These are phyloP conservation scores for Melanotaenia trifasciata DNA, from an alignment of 2,797 vertebrate species.

Conservation along the genomic window DNA sequence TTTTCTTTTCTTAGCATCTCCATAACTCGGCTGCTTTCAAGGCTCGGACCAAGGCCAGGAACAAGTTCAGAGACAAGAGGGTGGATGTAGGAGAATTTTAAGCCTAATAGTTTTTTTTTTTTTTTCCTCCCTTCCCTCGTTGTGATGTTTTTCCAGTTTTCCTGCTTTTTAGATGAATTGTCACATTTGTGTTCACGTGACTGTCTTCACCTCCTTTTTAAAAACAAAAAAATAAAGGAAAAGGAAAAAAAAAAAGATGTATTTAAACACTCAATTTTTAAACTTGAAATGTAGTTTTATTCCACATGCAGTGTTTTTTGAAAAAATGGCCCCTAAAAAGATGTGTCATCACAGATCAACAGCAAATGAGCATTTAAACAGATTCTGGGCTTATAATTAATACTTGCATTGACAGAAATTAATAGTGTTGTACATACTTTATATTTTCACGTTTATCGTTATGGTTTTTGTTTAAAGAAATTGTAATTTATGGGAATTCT, in stretches of 20 bases:
- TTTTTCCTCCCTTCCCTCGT: neutral
- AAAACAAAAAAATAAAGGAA: too few species aligned
- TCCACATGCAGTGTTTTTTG: slow-evolving; percentile 5
- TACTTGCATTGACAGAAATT: slow-evolving; percentile 17
- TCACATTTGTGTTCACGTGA: slow-evolving; percentile 1
- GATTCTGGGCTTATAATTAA: slow-evolving; percentile 11
- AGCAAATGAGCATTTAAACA: slow-evolving; percentile 8
- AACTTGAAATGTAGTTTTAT: slow-evolving; percentile 13
- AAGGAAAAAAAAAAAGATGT: neutral
- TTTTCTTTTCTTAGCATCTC: slow-evolving; percentile 85
- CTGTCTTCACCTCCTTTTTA: neutral
- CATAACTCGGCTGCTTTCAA: slow-evolving; percentile 98
- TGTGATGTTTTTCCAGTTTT: slow-evolving; percentile 31
- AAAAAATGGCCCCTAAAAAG: neutral
- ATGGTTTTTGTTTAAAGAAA: neutral
- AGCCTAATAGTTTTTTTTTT: slow-evolving; percentile 10
- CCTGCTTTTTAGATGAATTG: slow-evolving; percentile 40
- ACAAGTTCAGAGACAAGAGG: slow-evolving; percentile 97
- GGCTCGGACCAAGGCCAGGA: slow-evolving; percentile 97
- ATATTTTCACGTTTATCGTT: neutral
- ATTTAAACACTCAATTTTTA: slow-evolving; percentile 11
- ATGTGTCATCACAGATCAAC: neutral
- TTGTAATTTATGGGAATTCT: neutral
- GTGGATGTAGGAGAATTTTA: slow-evolving; percentile 96
- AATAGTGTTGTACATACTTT: slow-evolving; percentile 59